A percentile compares a stretch with the other conserved stretches of the same genome.
Conservation (phyloP, 2,888 invertebrate species). For the Plagiodera versicolora region DNA sequence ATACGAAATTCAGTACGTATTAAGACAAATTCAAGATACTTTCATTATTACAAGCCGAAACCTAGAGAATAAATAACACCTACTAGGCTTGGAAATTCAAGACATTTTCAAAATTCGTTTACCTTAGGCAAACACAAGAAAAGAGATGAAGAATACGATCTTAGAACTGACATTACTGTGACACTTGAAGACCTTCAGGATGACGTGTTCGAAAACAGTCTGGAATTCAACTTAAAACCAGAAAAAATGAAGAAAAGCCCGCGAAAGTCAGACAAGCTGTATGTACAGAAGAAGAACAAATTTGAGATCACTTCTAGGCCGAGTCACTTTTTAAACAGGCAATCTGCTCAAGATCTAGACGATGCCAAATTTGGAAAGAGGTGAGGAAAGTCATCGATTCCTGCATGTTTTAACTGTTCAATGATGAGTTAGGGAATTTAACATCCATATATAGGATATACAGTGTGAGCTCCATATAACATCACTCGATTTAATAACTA, state of each 20-base stretch:
- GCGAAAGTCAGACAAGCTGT: constrained; percentile 50
- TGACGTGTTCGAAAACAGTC: constrained; percentile 53
- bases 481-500: too few relatives aligned
- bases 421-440: background rate
- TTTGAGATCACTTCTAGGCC: constrained; percentile 47
- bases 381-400: constrained; percentile 20
- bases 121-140: constrained; percentile 43
- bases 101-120: background rate
- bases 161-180: constrained; percentile 50
- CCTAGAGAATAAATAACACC: too few relatives aligned
- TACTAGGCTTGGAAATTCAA: too few relatives aligned
- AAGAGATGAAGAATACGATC: constrained; percentile 49
- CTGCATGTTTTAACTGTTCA: background rate
- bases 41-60: too few relatives aligned
- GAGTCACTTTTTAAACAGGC: constrained; percentile 9
- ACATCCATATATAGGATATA: too few relatives aligned
- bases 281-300: constrained; percentile 53
- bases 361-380: constrained; percentile 38
- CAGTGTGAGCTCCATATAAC: too few relatives aligned
- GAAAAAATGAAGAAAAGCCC: constrained; percentile 49
- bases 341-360: constrained; percentile 36
- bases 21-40: too few relatives aligned
- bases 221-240: constrained; percentile 40
- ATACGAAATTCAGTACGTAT: too few relatives aligned
- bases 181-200: constrained; percentile 55